Evolutionary conservation across 2,888 invertebrate species (phyloP).

Genomic region (Callyntrura sp.): DNA sequence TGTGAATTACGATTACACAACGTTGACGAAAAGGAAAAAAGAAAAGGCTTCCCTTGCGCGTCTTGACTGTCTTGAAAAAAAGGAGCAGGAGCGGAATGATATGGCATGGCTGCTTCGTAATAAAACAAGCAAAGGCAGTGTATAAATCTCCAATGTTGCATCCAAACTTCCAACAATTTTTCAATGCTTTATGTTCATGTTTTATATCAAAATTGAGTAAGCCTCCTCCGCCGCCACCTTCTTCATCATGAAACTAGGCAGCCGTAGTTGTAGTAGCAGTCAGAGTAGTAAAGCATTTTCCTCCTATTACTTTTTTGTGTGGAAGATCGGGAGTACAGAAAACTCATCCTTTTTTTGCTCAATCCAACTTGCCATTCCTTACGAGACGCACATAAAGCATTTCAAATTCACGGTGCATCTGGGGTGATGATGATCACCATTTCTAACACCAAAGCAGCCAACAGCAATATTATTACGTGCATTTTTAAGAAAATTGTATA

Average conservation of each 20-base stretch:
- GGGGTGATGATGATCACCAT: conserved; percentile 59
- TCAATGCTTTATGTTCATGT: conserved; percentile 68
- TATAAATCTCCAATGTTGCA: conserved; percentile 66
- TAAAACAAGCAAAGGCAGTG: conserved; percentile 43
- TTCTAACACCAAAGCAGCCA: conserved; percentile 47
- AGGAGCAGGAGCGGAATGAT: conserved; percentile 34
- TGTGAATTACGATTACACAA: conserved; percentile 67
- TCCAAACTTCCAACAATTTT: conserved; percentile 55
- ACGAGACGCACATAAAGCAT: conserved; percentile 69
- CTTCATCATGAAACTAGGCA: not conserved
- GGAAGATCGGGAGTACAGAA: not conserved
- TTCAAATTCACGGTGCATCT: conserved; percentile 55
- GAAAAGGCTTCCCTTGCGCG: conserved; percentile 45
- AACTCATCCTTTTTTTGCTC: conserved; percentile 22
- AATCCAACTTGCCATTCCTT: conserved; percentile 72
- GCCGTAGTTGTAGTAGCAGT: not conserved
- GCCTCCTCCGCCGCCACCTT: not conserved
- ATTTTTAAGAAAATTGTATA: not conserved
- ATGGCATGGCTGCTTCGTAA: not conserved
- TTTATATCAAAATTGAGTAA: conserved; percentile 68
- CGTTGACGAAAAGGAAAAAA: conserved; percentile 47
- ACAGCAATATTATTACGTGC: not conserved
- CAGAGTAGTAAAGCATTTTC: conserved; percentile 2
- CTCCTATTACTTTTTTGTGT: conserved; percentile 37
- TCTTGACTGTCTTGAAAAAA: conserved; percentile 29